Conservation (phyloP, 2,888 invertebrate species). For the Acanthoscelides obtectus region DNA sequence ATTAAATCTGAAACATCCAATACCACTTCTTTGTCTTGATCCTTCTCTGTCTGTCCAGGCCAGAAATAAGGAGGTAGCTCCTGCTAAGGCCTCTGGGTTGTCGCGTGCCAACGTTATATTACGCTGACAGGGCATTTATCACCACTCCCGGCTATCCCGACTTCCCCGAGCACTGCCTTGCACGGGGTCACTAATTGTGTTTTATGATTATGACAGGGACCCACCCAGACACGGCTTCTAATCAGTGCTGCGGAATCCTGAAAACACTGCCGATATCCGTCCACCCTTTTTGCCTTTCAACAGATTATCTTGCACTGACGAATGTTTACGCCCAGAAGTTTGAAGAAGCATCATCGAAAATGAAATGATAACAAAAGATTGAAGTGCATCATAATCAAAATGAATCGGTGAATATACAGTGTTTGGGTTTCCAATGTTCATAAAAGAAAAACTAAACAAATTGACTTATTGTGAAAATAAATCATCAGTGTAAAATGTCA, state of each 20-base stretch:
- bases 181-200: conserved; percentile 37
- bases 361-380: too few species aligned
- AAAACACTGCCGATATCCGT: not conserved
- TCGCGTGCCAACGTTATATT: conserved; percentile 41
- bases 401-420: too few species aligned
- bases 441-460: too few species aligned
- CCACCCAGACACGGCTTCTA: conserved; percentile 27
- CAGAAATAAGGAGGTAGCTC: conserved; percentile 30
- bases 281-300: not conserved
- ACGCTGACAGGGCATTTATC: conserved; percentile 40
- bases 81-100: conserved; percentile 16
- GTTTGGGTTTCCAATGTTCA: too few species aligned
- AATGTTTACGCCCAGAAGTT: too few species aligned
- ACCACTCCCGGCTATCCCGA: conserved; percentile 29
- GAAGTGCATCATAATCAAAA: too few species aligned
- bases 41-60: conserved; percentile 18
- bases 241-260: not conserved
- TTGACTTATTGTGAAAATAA: too few species aligned
- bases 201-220: conserved; percentile 32
- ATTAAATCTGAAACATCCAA: too few species aligned
- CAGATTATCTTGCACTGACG: not conserved
- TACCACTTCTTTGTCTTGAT: not conserved
- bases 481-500: too few species aligned
- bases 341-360: too few species aligned
- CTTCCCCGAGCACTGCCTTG: conserved; percentile 31